These are phyloP conservation scores for Drosophila athabasca DNA, from an alignment of 1,140 invertebrate genomes.

Conservation along the genomic window DNA sequence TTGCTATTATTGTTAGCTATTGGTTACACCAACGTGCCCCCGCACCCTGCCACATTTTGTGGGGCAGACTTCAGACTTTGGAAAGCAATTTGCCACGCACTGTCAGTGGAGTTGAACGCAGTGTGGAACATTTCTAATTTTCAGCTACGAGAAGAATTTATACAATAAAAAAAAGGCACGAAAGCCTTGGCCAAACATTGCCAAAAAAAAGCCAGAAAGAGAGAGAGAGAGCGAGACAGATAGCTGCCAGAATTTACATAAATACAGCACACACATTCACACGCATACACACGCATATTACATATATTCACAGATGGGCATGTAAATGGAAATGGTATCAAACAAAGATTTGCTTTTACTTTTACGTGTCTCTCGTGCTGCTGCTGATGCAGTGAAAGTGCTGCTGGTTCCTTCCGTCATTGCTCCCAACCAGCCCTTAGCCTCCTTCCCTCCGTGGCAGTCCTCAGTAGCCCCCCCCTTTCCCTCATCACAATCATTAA, in stretches of 20 bases:
- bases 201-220: constrained; percentile 26
- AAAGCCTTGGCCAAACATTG: constrained; percentile 41
- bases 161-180: constrained; percentile 62
- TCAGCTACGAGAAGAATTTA: constrained; percentile 79
- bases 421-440: background rate
- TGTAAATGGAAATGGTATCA: constrained; percentile 55
- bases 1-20: constrained; percentile 75
- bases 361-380: constrained; percentile 22
- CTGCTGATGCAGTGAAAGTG: constrained; percentile 10
- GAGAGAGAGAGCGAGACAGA: background rate
- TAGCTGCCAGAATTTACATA: constrained; percentile 44
- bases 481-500: constrained; percentile 14
- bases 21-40: constrained; percentile 38
- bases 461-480: too few species aligned
- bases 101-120: constrained; percentile 81
- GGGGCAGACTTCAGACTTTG: constrained; percentile 72
- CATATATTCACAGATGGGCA: constrained; percentile 56
- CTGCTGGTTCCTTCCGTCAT: constrained; percentile 11
- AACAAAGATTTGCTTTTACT: constrained; percentile 61
- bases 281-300: background rate
- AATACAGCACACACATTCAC: constrained; percentile 20
- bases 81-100: constrained; percentile 82
- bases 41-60: constrained; percentile 12
- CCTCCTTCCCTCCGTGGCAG: too few species aligned
- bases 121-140: constrained; percentile 80